A percentile compares a stretch with the other conserved stretches of the same genome.
Conservation (phyloP, 2,888 invertebrate genomes). For the Xestia ashworthii region DNA sequence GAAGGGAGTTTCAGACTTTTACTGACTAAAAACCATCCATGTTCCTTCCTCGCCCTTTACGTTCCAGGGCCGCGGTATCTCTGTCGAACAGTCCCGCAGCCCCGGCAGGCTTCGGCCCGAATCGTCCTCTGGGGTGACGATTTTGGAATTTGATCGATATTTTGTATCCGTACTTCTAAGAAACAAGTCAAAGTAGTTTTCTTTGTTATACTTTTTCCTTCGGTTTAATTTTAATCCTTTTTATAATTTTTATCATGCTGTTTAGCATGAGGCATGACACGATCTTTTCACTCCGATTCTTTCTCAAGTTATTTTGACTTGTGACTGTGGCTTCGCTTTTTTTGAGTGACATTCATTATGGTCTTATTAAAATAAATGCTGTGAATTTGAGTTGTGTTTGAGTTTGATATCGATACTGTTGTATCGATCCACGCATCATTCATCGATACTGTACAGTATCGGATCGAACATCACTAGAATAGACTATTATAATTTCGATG, state of each 20-base stretch:
- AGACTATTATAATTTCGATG: constrained; percentile 81
- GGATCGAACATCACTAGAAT: background rate
- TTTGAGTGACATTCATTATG: too few species aligned
- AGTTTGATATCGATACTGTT: background rate
- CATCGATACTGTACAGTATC: background rate
- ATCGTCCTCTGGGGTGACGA: background rate
- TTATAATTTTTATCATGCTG: background rate
- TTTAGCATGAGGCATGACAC: too few species aligned
- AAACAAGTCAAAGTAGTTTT: background rate
- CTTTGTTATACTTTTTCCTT: background rate
- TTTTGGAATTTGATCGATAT: background rate
- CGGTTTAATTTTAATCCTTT: background rate
- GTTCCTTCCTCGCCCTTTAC: too few species aligned
- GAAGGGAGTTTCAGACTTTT: too few species aligned
- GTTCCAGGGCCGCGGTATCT: too few species aligned
- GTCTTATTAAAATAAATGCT: too few species aligned
- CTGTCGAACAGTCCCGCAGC: too few species aligned
- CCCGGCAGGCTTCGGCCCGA: too few species aligned
- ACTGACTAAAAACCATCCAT: too few species aligned
- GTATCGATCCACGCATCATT: background rate
- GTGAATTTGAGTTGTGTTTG: too few species aligned
- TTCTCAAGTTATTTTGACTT: too few species aligned
- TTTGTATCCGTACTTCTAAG: background rate
- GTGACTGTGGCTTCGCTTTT: too few species aligned
- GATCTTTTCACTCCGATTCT: background rate